phyloP scores from a whole-genome alignment of 1,140 invertebrate genomes.

The Protaetia brevitarsis region DNA sequence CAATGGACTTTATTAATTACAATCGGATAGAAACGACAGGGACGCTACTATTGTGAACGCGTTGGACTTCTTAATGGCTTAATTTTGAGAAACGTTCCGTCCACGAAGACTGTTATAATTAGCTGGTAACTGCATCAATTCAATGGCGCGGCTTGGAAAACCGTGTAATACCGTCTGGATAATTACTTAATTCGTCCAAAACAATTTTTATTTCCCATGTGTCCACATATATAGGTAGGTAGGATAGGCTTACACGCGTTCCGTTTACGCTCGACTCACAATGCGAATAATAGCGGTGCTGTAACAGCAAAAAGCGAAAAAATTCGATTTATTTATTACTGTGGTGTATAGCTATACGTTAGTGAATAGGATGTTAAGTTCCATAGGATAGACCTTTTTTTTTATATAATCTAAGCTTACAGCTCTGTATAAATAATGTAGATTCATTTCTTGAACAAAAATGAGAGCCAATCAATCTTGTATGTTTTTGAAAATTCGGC shows the following conservation, averaged over 20 bases:
- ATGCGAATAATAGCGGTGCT: background rate
- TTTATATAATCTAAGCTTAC: no score
- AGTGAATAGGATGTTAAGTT: background rate
- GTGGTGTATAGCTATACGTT: background rate
- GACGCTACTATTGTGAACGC: background rate
- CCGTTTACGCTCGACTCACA: background rate
- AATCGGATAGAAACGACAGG: background rate
- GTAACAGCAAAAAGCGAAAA: background rate
- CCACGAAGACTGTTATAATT: background rate
- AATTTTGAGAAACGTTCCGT: constrained; percentile 5
- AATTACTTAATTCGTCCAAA: constrained; percentile 9
- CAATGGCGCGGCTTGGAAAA: background rate
- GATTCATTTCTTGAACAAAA: no score
- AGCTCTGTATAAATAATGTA: no score
- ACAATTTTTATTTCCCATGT: background rate
- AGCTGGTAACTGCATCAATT: background rate
- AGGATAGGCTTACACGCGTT: background rate
- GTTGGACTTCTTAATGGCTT: background rate
- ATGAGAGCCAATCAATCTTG: no score
- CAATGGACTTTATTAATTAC: background rate
- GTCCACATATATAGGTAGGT: no score
- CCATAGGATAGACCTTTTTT: no score
- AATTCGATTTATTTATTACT: background rate
- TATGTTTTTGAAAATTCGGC: no score
- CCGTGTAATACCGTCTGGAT: background rate